Evolutionary conservation across 2,113 vertebrate genomes (phyloP), one percentile per base, ranked within the genome.

Genomic region (Shinisaurus crocodilurus): DNA sequence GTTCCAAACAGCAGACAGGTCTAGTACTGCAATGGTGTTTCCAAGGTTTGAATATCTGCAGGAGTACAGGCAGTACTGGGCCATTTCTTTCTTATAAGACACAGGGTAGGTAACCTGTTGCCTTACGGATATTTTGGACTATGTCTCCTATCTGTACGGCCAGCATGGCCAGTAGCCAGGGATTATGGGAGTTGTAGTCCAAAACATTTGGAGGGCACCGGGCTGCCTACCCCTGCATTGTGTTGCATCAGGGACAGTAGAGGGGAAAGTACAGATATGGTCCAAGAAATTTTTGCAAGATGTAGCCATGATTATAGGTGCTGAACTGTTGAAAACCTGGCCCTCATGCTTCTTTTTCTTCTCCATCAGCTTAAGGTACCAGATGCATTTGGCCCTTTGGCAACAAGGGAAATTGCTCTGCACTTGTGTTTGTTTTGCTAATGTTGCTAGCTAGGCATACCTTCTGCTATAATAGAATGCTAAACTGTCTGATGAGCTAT

Each of bases 401-500:
- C 95, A 95, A 95, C 94, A 93, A 4, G 15, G 15, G 25, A 12
- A 72, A 60, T 70, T 94, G 90, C 93, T 96, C 92, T 91, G 83
- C 93, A 95, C 94, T 95, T 94, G 94, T 96, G 90, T 95, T 95
- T 96, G 91, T 93, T 95, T 95, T 96, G 90, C 93, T 94, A 95
- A 95, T 95, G 86, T 91, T 86, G 67, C 76, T 96, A 90, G 90
- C 95, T 94, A 96, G 95, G 94, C 94, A 93, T 93, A 94, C 89
- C 91, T 96, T 95, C 83, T 96, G 89, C 95, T 93, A 92, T 90
- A 96, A 92, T 92, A 94, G 94, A 95, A 95, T 95, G 94, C 94
- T 95, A 95, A 96, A 93, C 94, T 90, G 95, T 95, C 93, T 96
- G 94, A 96, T 96, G 93, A 96, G 92, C 91, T 94, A 96, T 96